These are phyloP conservation scores for Eublepharis macularius DNA, from an alignment of 2,113 vertebrate genomes.

Conservation along the genomic window DNA sequence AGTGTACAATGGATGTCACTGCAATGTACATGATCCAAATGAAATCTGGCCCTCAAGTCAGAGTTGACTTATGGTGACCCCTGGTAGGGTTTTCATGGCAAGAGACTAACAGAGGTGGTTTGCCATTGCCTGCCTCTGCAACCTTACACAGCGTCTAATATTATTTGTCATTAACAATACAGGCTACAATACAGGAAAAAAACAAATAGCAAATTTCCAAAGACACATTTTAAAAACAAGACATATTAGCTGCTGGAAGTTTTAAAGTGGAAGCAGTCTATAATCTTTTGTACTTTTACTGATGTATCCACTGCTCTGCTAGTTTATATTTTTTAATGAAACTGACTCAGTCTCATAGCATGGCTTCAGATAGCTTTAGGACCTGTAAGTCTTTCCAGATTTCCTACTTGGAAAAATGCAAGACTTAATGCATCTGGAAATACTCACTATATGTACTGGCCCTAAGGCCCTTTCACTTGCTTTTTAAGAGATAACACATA, in stretches of 20 bases:
- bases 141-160: neutral
- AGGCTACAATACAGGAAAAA: neutral
- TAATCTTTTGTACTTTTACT: neutral
- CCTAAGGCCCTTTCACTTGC: neutral
- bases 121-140: no score
- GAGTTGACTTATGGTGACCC: no score
- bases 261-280: neutral
- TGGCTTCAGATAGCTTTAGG: slow-evolving; percentile 9
- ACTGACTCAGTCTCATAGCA: neutral
- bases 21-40: neutral
- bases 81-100: no score
- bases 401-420: neutral
- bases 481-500: neutral
- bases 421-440: slow-evolving; percentile 21
- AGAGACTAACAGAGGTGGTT: no score
- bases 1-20: neutral
- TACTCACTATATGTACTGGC: neutral
- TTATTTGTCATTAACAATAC: no score
- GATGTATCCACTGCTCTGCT: neutral
- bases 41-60: no score
- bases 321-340: neutral
- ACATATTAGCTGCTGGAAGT: neutral
- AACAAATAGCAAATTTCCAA: neutral
- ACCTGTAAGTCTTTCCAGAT: neutral
- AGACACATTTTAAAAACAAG: neutral